phyloP scores from a whole-genome alignment of 2,113 vertebrate genomes.

The Callithrix jacchus region DNA sequence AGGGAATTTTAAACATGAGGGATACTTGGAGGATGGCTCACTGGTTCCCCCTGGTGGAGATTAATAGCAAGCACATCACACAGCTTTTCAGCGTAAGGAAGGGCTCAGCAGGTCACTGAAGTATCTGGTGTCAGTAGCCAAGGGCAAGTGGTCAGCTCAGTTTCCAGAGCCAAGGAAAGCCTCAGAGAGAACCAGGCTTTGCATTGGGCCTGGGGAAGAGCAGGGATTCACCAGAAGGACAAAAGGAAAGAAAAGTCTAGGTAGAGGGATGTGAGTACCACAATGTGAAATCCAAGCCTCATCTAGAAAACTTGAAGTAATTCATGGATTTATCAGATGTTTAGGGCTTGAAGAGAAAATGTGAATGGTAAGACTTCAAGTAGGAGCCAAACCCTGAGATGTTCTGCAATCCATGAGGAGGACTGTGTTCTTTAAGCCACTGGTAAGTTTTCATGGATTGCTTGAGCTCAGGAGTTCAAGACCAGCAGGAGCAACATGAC shows the following conservation, averaged over 20 bases:
- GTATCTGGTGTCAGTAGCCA: not conserved
- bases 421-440: accelerated
- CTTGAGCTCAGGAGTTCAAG: not conserved
- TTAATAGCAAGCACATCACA: not conserved
- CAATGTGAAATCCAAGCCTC: not conserved
- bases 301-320: not conserved
- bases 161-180: not conserved
- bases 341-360: not conserved
- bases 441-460: not conserved
- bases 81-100: accelerated
- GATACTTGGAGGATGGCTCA: accelerated
- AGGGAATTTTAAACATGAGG: not conserved
- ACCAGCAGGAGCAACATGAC: not conserved
- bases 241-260: not conserved
- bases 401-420: not conserved
- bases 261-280: no score
- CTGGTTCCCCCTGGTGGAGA: slow-evolving; percentile 39
- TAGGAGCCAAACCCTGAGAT: accelerated
- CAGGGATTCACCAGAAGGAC: not conserved
- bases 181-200: not conserved
- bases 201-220: not conserved
- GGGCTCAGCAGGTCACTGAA: not conserved
- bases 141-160: not conserved
- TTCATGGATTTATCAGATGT: no score
- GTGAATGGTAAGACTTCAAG: not conserved